Evolutionary conservation across 2,888 invertebrate genomes (phyloP).

Genomic region (Neoaliturus tenellus): DNA sequence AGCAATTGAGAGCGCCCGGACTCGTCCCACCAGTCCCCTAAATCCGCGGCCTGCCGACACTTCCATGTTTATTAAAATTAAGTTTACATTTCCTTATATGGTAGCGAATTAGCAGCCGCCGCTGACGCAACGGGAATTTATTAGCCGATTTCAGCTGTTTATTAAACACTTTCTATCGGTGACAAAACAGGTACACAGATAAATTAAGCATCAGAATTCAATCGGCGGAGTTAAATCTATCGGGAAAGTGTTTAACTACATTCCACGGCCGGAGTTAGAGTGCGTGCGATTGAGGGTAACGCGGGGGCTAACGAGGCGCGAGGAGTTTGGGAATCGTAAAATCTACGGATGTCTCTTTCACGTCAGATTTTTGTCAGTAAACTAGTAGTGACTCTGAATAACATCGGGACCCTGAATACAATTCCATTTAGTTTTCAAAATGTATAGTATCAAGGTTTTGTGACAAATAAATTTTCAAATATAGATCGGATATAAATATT

Average conservation of each 20-base stretch:
- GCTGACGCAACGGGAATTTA: slow-evolving; percentile 39
- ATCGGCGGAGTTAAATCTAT: slow-evolving; percentile 40
- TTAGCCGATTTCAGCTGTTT: slow-evolving; percentile 46
- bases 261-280: background rate
- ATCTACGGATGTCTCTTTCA: no score
- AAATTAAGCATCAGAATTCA: slow-evolving; percentile 33
- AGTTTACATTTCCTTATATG: slow-evolving; percentile 49
- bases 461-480: no score
- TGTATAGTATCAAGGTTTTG: no score
- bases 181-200: slow-evolving; percentile 39
- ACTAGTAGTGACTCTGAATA: background rate
- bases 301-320: background rate
- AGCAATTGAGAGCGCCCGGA: background rate
- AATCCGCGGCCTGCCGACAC: slow-evolving; percentile 24
- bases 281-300: background rate
- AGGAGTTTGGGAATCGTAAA: background rate
- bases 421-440: no score
- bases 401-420: background rate
- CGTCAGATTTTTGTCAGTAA: background rate
- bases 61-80: slow-evolving; percentile 52
- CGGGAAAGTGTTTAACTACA: background rate
- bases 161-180: slow-evolving; percentile 45
- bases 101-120: slow-evolving; percentile 44
- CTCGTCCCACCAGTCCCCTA: background rate
- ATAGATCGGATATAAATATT: no score